phyloP scores from a whole-genome alignment of 2,888 invertebrate genomes.

The Eubasilissa splendida region DNA sequence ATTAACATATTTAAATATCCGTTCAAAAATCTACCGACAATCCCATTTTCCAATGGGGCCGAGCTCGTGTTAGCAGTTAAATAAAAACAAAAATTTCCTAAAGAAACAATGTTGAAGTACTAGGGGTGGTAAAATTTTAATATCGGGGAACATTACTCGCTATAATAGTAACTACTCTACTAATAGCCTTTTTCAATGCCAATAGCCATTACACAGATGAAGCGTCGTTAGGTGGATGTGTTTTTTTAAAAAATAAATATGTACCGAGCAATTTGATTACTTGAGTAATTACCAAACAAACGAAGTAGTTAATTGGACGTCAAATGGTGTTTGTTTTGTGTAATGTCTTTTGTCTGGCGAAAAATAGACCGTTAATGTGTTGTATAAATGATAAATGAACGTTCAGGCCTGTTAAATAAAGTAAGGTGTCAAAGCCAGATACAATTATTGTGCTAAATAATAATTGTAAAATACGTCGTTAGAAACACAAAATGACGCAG shows the following conservation, averaged over 20 bases:
- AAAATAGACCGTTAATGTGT: constrained; percentile 8
- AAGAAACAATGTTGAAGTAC: too few relatives aligned
- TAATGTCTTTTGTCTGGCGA: constrained; percentile 8
- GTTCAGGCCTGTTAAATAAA: too few relatives aligned
- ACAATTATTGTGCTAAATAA: too few relatives aligned
- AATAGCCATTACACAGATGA: background rate
- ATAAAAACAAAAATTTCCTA: too few relatives aligned
- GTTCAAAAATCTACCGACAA: too few relatives aligned
- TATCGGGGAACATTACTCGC: background rate
- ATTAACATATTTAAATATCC: too few relatives aligned
- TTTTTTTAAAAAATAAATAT: background rate
- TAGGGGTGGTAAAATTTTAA: background rate
- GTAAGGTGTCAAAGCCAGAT: too few relatives aligned
- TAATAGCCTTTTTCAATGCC: background rate
- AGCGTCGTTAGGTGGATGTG: background rate
- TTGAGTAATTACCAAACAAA: constrained; percentile 21
- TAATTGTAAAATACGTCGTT: too few relatives aligned
- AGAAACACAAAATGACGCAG: too few relatives aligned
- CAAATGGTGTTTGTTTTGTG: background rate
- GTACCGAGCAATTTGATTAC: background rate
- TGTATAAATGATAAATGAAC: background rate
- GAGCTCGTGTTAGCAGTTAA: too few relatives aligned
- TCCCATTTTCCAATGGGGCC: too few relatives aligned
- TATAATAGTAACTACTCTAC: background rate
- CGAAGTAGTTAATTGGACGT: constrained; percentile 7